Evolutionary conservation across 2,888 invertebrate species (phyloP), one percentile per base, ranked within the genome.

Genomic region (Erpobdella octoculata): DNA sequence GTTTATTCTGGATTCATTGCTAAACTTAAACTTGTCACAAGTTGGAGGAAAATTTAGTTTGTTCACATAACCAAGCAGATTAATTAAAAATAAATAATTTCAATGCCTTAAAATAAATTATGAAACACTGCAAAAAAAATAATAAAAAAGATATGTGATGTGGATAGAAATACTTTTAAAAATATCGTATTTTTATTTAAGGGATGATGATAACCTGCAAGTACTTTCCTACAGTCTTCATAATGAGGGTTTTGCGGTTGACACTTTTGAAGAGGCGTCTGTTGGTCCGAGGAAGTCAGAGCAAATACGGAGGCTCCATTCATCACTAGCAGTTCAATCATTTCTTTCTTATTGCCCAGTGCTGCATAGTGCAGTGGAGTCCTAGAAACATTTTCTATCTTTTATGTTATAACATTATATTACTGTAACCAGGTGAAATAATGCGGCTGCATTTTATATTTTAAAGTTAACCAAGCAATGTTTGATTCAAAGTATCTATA

Each of bases 351-450:
- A 31, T 67, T 58, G 18, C 61, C 41, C 8, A 66, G 46, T 25
- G 71, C 71, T n/a, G 71, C 71, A 37, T 64, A 71, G 58, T 71
- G 71, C 58, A 71, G 25, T 18, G 71, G 71, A 21, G 71, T 71
- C 72, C 72, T 72, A 33, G 12, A 6, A 46, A 61, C 33, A 25
- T 21, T 9, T 12, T 53, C 28, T 28, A 18, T 41, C 41, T 9
- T 41, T 41, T 18, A 18, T 12, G 9, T 12, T 25, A 15, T 25
- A 15, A 18, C 9, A 12, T 15, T 59, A 59, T 25, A 41, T 41
- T 15, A 15, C 12, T 41, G n/a, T 41, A 41, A 15, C 12, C n/a
- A 41, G 12, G 12, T 35, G 35, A 9, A 21, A 15, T 33, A 33
- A 33, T 15, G 65, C 21, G 35, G 12, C 12, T 12, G 25, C 9